These are phyloP conservation scores for Martes martes DNA, from an alignment of 2,113 vertebrate genomes.

Conservation along the genomic window DNA sequence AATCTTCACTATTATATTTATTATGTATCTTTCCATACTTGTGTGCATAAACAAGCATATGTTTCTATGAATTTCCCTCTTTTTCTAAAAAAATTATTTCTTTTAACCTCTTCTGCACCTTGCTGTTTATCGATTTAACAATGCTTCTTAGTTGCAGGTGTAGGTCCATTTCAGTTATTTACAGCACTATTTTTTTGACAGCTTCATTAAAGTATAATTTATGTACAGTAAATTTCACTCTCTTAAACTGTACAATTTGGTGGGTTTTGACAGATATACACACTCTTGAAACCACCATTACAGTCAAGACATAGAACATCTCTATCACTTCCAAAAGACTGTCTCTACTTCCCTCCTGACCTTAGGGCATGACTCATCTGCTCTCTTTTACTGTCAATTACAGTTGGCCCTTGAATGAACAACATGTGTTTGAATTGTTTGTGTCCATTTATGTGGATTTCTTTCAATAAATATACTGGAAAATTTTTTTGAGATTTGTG, in stretches of 20 bases:
- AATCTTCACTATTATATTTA: neutral
- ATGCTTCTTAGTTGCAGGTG: neutral
- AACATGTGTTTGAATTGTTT: neutral
- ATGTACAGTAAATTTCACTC: neutral
- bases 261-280: conserved; percentile 15
- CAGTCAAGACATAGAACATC: neutral
- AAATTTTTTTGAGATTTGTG: neutral
- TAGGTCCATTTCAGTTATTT: neutral
- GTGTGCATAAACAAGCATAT: neutral
- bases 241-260: neutral
- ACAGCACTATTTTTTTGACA: neutral
- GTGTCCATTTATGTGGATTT: neutral
- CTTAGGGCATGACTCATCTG: neutral
- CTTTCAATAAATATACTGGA: neutral
- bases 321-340: neutral
- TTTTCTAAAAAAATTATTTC: neutral
- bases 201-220: neutral
- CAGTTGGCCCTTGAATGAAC: neutral
- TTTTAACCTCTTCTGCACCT: neutral
- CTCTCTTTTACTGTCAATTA: neutral
- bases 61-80: neutral
- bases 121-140: neutral
- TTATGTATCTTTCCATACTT: neutral
- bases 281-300: neutral
- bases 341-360: neutral